Percentiles rank a stretch among this genome's conserved stretches.
Evolutionary conservation across 2,113 vertebrate species (phyloP).

Genomic region (Ursus arctos): DNA sequence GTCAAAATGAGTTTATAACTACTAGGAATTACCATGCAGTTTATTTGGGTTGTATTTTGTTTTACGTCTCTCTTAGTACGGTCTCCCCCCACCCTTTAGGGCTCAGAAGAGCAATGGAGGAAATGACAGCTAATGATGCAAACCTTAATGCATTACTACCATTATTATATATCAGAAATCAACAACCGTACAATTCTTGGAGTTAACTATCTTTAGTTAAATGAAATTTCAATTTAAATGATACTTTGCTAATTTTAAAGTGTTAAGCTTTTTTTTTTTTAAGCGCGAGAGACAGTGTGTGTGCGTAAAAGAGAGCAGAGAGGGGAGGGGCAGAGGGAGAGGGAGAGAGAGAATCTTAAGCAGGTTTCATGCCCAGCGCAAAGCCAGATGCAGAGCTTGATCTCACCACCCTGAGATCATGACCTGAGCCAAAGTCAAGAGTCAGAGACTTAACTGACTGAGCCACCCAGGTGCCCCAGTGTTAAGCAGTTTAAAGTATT

Average conservation of each 20-base stretch:
- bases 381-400: too few relatives aligned
- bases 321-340: too few relatives aligned
- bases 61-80: not conserved
- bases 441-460: too few relatives aligned
- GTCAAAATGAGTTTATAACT: not conserved
- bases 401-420: too few relatives aligned
- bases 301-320: too few relatives aligned
- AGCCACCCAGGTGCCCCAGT: too few relatives aligned
- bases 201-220: conserved; percentile 80
- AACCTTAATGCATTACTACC: conserved; percentile 81
- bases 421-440: too few relatives aligned
- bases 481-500: conserved; percentile 67
- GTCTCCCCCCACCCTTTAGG: not conserved
- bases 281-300: too few relatives aligned
- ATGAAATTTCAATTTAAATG: conserved; percentile 82
- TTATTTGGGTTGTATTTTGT: not conserved
- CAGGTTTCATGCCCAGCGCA: too few relatives aligned
- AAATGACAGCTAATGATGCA: conserved; percentile 32
- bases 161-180: conserved; percentile 82
- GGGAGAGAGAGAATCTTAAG: too few relatives aligned
- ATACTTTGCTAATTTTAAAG: conserved; percentile 83
- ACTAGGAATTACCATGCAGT: not conserved
- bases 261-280: conserved; percentile 47
- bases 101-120: not conserved
- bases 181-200: conserved; percentile 82